Evolutionary conservation across 2,113 vertebrate species (phyloP), one percentile per base, ranked within the genome.

Genomic region (Helogale parvula): DNA sequence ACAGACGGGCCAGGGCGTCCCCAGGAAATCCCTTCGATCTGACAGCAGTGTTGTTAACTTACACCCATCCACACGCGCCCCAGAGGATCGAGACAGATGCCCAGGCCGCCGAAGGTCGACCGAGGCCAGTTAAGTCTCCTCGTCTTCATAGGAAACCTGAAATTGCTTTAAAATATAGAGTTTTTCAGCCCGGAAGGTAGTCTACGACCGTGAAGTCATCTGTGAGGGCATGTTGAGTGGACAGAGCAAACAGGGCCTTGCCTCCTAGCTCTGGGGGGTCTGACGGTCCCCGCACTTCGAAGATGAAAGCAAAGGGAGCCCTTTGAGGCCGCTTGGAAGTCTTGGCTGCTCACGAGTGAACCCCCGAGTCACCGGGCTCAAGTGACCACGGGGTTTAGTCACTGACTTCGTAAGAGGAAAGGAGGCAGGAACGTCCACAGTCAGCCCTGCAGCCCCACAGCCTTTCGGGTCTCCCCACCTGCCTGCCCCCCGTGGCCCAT

Each of bases 371-470:
- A 3, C 14, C 5, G 27, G 41, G 68, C 68, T 38, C 21, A 29
- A n/a, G 16, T 1, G 27, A 17, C 16, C 33, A 3, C 1, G 2
- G 27, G 5, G 23, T 3, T 50, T 3, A 33, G n/a, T 16, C 21
- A 31, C 19, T 25, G 33, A 65, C 11, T 6, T 0, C 16, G 63
- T 0, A 2, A 27, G 27, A 74, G 31, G 57, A 25, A 38, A 29
- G 14, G 16, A 25, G 13, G 27, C 33, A 3, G 29, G 57, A 9
- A 2, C 1, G 27, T 41, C 41, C 69, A 16, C 33, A 0, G 21
- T 1, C 0, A 19, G n/a, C 2, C 45, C 50, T 0, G 11, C 7
- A 2, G 38, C 23, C 60, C 41, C 7, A 0, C 23, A 0, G 8
- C 3, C 2, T 13, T 23, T 25, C 10, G 17, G 3, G 57, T 0